Percentiles rank a stretch among this genome's conserved stretches.
Conservation (phyloP, 2,888 invertebrate genomes). For the Pyrocoelia pectoralis region DNA sequence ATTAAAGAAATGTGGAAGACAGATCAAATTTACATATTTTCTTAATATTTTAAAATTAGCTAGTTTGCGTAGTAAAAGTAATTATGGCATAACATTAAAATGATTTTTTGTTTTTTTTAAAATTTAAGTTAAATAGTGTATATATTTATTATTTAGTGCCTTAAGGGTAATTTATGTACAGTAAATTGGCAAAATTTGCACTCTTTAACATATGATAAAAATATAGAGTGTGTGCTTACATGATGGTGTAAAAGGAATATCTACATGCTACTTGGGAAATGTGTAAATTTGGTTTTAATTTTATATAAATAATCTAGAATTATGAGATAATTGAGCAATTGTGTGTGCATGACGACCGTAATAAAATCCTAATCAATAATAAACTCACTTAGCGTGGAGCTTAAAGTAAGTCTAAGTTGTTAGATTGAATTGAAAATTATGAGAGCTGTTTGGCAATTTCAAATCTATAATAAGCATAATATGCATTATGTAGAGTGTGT, state of each 20-base stretch:
- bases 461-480: no score
- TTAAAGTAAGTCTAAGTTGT: neutral
- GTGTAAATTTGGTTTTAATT: conserved; percentile 11
- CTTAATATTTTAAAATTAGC: neutral
- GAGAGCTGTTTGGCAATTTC: conserved; percentile 23
- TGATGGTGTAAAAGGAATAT: neutral
- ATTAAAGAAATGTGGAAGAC: neutral
- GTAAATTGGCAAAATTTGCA: neutral
- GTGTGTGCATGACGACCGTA: neutral
- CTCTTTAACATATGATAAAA: conserved; percentile 6
- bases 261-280: neutral
- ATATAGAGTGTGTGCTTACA: neutral
- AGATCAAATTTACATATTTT: conserved; percentile 1
- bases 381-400: neutral
- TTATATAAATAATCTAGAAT: neutral
- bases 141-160: conserved; percentile 11
- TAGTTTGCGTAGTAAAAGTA: no score
- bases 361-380: neutral
- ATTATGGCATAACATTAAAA: no score
- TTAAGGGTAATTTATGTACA: conserved; percentile 3
- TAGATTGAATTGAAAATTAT: conserved; percentile 11
- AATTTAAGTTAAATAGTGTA: neutral
- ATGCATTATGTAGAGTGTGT: conserved; percentile 20
- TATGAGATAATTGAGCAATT: neutral
- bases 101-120: no score